phyloP scores from a whole-genome alignment of 2,888 invertebrate genomes.

The Orthosia gracilis region DNA sequence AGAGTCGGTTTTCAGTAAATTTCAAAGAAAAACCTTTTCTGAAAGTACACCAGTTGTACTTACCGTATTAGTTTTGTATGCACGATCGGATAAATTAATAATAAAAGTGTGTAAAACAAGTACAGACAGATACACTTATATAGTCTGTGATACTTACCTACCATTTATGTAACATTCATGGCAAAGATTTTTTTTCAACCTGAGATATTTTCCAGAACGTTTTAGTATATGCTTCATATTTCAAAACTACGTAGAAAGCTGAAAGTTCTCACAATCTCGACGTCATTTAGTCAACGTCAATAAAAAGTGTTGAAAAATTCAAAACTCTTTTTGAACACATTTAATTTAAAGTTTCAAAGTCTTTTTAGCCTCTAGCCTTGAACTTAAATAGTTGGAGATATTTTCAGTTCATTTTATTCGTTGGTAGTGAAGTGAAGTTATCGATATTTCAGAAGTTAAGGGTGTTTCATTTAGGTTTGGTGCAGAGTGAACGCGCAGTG shows the following conservation, averaged over 20 bases:
- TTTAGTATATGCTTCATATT: background rate
- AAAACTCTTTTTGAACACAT: conserved; percentile 56
- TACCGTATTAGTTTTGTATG: too few relatives aligned
- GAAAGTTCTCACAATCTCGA: conserved; percentile 5
- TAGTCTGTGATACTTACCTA: too few relatives aligned
- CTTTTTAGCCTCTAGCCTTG: conserved; percentile 55
- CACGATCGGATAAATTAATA: too few relatives aligned
- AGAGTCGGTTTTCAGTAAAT: background rate
- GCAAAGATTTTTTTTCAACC: background rate
- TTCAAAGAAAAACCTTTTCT: too few relatives aligned
- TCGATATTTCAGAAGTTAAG: conserved; percentile 75
- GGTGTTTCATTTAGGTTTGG: conserved; percentile 60
- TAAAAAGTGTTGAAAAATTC: conserved; percentile 46
- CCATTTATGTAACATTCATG: background rate
- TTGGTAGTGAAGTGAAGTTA: conserved; percentile 57
- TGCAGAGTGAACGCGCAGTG: too few relatives aligned
- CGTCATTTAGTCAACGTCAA: conserved; percentile 46
- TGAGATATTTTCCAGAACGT: background rate
- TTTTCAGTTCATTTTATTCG: conserved; percentile 65
- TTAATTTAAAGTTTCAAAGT: conserved; percentile 63
- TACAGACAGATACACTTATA: too few relatives aligned
- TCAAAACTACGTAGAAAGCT: background rate
- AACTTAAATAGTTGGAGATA: conserved; percentile 66
- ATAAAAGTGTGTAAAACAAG: too few relatives aligned
- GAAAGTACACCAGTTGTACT: too few relatives aligned